Conservation (phyloP, 2,113 vertebrate genomes). For the Columba janthina region DNA sequence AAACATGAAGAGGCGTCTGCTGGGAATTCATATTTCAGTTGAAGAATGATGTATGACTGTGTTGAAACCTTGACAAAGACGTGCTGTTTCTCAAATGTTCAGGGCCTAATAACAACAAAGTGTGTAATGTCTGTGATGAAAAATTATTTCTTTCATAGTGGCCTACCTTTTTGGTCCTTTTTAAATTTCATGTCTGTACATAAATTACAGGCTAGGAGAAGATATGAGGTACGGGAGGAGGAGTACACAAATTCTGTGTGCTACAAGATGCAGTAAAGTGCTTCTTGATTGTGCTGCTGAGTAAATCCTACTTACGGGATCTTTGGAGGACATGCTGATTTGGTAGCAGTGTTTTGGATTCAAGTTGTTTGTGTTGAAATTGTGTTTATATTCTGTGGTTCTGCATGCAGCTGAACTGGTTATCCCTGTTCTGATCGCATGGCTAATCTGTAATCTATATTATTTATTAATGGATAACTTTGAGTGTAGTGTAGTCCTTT, state of each 20-base stretch:
- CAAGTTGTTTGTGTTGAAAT: background rate
- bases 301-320: background rate
- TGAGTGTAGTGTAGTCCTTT: background rate
- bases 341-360: background rate
- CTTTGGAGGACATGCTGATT: background rate
- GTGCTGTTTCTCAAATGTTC: background rate
- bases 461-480: background rate
- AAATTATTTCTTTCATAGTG: background rate
- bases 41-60: constrained; percentile 11
- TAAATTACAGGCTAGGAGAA: background rate
- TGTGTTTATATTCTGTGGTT: background rate
- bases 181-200: background rate
- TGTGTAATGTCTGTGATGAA: constrained; percentile 9
- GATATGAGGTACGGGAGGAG: background rate
- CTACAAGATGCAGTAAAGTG: background rate
- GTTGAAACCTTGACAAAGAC: constrained; percentile 32
- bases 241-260: background rate
- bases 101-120: background rate
- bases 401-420: background rate
- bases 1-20: background rate
- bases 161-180: background rate
- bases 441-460: background rate
- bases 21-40: background rate
- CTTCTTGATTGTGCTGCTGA: background rate
- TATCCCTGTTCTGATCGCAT: background rate